phyloP scores from a whole-genome alignment of 2,888 invertebrate species.

The Drosophila mulleri region DNA sequence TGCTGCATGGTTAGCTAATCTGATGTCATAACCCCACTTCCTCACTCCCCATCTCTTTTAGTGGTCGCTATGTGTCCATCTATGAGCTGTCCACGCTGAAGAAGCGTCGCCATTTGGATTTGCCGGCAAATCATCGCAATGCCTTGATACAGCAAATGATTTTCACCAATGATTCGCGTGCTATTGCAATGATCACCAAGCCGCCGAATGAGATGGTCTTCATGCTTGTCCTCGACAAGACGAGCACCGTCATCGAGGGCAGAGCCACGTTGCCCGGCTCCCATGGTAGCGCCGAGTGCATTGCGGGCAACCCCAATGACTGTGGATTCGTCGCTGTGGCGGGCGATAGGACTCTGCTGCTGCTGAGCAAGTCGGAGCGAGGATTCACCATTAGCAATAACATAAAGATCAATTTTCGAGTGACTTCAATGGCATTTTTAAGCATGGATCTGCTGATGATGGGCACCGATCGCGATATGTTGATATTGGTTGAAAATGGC shows the following conservation, averaged over 20 bases:
- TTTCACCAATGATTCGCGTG: constrained; percentile 92
- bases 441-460: constrained; percentile 90
- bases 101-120: constrained; percentile 88
- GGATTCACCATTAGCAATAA: constrained; percentile 88
- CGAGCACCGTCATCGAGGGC: constrained; percentile 86
- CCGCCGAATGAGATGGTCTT: constrained; percentile 89
- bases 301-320: constrained; percentile 88
- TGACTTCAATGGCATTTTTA: constrained; percentile 92
- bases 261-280: constrained; percentile 77
- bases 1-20: neutral
- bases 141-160: constrained; percentile 65
- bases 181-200: constrained; percentile 91
- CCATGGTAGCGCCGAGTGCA: constrained; percentile 77
- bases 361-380: constrained; percentile 89
- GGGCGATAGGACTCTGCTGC: constrained; percentile 87
- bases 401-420: constrained; percentile 91
- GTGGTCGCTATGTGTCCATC: constrained; percentile 83
- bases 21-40: neutral
- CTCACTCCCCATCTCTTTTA: constrained; percentile 10
- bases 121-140: constrained; percentile 86
- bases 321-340: constrained; percentile 88
- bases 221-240: constrained; percentile 92
- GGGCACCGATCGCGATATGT: constrained; percentile 91
- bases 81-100: constrained; percentile 90
- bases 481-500: constrained; percentile 93